Evolutionary conservation across 2,888 invertebrate genomes (phyloP).

Genomic region (Ametastegia equiseti): DNA sequence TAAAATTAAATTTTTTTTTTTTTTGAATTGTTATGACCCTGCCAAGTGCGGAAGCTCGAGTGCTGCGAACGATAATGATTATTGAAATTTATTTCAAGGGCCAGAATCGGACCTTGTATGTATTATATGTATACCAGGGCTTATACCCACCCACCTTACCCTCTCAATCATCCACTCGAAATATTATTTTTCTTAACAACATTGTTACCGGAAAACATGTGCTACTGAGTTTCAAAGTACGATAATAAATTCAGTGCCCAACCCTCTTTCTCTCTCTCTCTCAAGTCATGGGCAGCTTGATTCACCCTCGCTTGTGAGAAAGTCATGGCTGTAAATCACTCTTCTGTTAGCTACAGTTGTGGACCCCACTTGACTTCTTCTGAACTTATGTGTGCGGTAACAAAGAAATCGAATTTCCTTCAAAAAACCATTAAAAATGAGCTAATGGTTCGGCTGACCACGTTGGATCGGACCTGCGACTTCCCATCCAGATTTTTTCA

Average conservation of each 20-base stretch:
- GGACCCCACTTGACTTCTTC: background rate
- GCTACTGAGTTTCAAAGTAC: background rate
- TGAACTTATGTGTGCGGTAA: background rate
- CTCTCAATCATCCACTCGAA: background rate
- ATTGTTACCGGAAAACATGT: constrained; percentile 2
- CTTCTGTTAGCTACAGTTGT: background rate
- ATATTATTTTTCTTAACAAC: background rate
- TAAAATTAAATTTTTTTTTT: constrained; percentile 22
- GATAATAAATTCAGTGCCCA: constrained; percentile 17
- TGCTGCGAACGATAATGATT: background rate
- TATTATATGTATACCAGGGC: no score
- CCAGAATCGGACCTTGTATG: no score
- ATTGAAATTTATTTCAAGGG: background rate
- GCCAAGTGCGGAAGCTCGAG: background rate
- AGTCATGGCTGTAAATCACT: background rate
- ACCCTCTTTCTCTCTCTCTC: background rate
- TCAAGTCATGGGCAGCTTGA: background rate
- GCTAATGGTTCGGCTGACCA: no score
- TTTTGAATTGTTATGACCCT: background rate
- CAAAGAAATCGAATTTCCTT: background rate
- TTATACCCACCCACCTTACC: background rate
- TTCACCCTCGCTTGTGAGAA: background rate
- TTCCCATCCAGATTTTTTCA: no score
- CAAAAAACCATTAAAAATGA: background rate
- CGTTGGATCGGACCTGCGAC: no score